Conservation (phyloP, 2,888 invertebrate species). For the Coelogynopora nodosa region DNA sequence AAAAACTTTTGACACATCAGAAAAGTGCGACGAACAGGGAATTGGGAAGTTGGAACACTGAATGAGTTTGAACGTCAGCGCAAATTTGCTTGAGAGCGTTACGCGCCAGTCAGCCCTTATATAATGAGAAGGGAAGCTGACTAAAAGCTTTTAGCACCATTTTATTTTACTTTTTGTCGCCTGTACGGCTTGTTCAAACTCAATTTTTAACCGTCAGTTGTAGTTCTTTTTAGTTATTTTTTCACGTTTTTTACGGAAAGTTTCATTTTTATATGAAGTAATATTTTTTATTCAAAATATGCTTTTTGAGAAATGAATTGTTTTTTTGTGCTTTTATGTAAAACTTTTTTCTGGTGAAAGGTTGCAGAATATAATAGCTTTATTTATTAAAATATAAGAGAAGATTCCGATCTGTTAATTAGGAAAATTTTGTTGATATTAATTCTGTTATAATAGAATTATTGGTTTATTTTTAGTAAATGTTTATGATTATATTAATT, state of each 20-base stretch:
- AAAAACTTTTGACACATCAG: background rate
- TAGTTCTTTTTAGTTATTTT: background rate
- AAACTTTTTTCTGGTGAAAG: too few relatives aligned
- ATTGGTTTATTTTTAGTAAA: too few relatives aligned
- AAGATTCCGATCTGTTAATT: background rate
- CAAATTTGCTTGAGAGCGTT: background rate
- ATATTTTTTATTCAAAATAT: too few relatives aligned
- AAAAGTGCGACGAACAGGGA: background rate
- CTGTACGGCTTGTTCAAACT: background rate
- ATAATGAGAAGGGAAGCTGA: background rate
- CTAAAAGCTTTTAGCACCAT: background rate
- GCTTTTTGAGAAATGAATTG: too few relatives aligned
- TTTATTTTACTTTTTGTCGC: background rate
- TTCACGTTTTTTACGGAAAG: background rate
- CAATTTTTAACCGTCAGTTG: background rate
- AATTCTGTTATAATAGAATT: too few relatives aligned
- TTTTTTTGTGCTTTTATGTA: too few relatives aligned
- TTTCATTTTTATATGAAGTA: background rate
- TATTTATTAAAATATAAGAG: too few relatives aligned
- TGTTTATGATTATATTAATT: too few relatives aligned
- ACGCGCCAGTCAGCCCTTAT: background rate
- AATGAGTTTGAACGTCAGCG: background rate
- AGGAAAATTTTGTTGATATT: too few relatives aligned
- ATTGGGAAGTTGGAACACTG: background rate
- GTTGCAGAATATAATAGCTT: too few relatives aligned